Percentiles rank a stretch among this genome's conserved stretches.
phyloP scores from a whole-genome alignment of 2,888 invertebrate species.

The Coleophora deauratella region DNA sequence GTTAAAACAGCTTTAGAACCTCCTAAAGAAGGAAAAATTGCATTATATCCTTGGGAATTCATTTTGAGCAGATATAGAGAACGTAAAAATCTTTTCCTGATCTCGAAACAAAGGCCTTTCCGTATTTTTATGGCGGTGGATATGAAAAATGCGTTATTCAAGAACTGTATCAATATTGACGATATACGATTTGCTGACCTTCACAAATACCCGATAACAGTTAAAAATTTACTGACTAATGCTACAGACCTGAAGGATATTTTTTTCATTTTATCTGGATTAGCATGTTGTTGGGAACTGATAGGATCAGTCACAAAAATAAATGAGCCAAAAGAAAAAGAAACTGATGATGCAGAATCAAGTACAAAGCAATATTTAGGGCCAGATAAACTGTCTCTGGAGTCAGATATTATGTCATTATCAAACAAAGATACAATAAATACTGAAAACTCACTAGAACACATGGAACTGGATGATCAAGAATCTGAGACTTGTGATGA shows the following conservation, averaged over 20 bases:
- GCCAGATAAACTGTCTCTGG: too few relatives aligned
- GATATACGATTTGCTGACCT: constrained; percentile 45
- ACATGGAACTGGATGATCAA: background rate
- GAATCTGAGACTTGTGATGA: constrained; percentile 3
- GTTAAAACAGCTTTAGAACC: constrained; percentile 34
- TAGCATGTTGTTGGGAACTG: constrained; percentile 55
- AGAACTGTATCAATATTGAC: constrained; percentile 48
- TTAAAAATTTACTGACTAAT: constrained; percentile 52
- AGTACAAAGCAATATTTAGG: background rate
- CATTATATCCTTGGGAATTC: constrained; percentile 50
- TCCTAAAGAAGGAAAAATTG: constrained; percentile 41
- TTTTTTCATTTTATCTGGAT: constrained; percentile 58
- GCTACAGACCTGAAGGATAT: constrained; percentile 42
- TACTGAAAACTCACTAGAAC: background rate
- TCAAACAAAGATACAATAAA: background rate
- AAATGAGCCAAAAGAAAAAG: constrained; percentile 6
- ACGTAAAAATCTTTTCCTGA: constrained; percentile 48
- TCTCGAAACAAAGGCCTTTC: constrained; percentile 39
- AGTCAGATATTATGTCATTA: background rate
- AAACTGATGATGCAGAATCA: background rate
- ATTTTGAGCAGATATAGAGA: constrained; percentile 50
- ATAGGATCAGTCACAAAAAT: constrained; percentile 51
- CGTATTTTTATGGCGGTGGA: constrained; percentile 54
- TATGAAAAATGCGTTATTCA: constrained; percentile 32
- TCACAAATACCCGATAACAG: constrained; percentile 45